Conservation (phyloP, 2,113 vertebrate genomes). For the Ptyas mucosa region DNA sequence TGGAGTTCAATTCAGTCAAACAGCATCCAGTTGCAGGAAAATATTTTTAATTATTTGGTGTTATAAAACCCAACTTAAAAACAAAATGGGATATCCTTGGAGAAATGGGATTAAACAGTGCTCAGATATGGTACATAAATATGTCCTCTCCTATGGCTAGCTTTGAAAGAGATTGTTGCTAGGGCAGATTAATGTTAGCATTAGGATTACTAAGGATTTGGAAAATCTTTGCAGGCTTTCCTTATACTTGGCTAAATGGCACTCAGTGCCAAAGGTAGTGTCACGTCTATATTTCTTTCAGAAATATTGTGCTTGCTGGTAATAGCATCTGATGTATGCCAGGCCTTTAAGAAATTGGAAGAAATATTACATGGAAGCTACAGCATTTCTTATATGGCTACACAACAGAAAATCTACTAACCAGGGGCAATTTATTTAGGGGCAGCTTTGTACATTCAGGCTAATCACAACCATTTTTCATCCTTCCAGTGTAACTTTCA, state of each 20-base stretch:
- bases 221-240: background rate
- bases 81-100: background rate
- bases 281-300: background rate
- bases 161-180: background rate
- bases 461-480: background rate
- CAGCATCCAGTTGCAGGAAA: background rate
- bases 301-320: background rate
- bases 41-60: background rate
- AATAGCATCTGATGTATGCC: background rate
- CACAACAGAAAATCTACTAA: background rate
- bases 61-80: background rate
- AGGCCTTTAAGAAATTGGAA: background rate
- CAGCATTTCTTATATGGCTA: background rate
- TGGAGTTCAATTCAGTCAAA: background rate
- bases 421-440: background rate
- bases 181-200: background rate
- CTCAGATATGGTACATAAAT: background rate
- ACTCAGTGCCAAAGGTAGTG: background rate
- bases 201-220: background rate
- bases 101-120: background rate
- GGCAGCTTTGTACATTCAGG: background rate
- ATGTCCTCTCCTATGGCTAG: background rate
- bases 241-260: background rate
- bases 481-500: background rate
- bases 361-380: background rate